Conservation (phyloP, 2,888 invertebrate genomes). For the Fissipunctia ypsillon region DNA sequence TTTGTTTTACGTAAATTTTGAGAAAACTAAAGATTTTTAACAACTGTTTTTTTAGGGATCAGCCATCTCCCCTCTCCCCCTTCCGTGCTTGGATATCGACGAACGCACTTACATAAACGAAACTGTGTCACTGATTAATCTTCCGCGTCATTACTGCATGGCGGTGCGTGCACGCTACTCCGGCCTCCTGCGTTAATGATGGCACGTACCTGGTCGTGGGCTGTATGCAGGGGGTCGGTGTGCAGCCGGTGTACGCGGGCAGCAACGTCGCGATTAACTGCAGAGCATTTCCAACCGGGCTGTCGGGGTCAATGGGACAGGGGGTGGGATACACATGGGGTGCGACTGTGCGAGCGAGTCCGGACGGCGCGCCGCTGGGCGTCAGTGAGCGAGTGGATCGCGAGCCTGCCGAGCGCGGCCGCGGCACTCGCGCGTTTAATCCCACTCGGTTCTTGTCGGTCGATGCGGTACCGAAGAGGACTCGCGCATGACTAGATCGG, state of each 20-base stretch:
- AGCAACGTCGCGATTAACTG: constrained; percentile 76
- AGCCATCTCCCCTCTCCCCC: constrained; percentile 33
- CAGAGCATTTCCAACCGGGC: constrained; percentile 74
- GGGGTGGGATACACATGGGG: constrained; percentile 76
- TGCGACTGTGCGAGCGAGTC: constrained; percentile 51
- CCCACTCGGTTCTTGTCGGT: constrained; percentile 75
- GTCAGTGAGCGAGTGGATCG: constrained; percentile 74
- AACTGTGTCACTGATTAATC: constrained; percentile 53
- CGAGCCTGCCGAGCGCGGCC: constrained; percentile 82
- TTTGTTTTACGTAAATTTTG: background rate
- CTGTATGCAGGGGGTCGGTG: constrained; percentile 69
- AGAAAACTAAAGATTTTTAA: constrained; percentile 4
- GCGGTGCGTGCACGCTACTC: constrained; percentile 37
- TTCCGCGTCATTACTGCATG: constrained; percentile 36
- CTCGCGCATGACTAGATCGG: constrained; percentile 84
- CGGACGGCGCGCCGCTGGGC: constrained; percentile 71
- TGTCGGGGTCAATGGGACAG: constrained; percentile 74
- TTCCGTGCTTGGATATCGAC: constrained; percentile 70
- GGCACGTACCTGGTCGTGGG: constrained; percentile 72
- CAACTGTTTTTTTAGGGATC: constrained; percentile 30
- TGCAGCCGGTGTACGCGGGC: constrained; percentile 73
- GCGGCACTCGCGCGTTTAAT: constrained; percentile 87
- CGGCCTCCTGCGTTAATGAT: constrained; percentile 24
- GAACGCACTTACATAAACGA: constrained; percentile 77
- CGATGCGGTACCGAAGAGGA: constrained; percentile 80